phyloP scores from a whole-genome alignment of 1,140 invertebrate genomes.

The Oncopodura yosiiana region DNA sequence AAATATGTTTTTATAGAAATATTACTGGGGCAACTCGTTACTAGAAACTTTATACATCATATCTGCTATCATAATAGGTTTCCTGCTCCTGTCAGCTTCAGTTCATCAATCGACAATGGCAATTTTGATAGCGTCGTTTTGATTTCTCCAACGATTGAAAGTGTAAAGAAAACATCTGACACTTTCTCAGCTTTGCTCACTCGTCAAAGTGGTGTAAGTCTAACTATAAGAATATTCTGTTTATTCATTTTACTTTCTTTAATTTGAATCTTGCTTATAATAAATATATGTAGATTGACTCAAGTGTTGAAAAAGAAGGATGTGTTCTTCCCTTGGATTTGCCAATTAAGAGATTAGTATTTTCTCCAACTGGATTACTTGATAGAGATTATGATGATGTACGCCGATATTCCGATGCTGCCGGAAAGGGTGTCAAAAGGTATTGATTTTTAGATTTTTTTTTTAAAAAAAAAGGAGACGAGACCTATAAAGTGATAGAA shows the following conservation, averaged over 20 bases:
- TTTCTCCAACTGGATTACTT: constrained; percentile 64
- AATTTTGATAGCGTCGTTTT: constrained; percentile 41
- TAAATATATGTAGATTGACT: constrained; percentile 40
- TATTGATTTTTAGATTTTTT: too few species aligned
- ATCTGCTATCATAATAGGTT: constrained; percentile 15
- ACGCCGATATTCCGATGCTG: constrained; percentile 53
- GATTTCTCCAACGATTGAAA: constrained; percentile 37
- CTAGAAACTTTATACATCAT: too few species aligned
- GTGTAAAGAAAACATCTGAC: constrained; percentile 37
- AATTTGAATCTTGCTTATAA: not conserved
- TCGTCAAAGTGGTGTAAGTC: constrained; percentile 31
- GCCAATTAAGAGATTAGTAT: constrained; percentile 53
- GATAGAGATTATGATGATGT: constrained; percentile 74
- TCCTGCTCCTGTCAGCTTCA: constrained; percentile 29
- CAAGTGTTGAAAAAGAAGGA: constrained; percentile 37
- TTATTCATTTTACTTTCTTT: too few species aligned
- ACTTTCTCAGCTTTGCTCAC: constrained; percentile 35
- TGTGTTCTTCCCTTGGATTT: constrained; percentile 53
- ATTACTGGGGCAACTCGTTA: too few species aligned
- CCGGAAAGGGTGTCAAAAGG: constrained; percentile 51
- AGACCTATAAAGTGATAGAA: too few species aligned
- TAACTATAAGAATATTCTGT: too few species aligned
- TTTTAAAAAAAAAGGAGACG: too few species aligned
- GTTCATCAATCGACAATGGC: constrained; percentile 36
- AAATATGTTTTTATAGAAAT: not conserved